Evolutionary conservation across 2,888 invertebrate species (phyloP).

Genomic region (Cantharis flavilabris): DNA sequence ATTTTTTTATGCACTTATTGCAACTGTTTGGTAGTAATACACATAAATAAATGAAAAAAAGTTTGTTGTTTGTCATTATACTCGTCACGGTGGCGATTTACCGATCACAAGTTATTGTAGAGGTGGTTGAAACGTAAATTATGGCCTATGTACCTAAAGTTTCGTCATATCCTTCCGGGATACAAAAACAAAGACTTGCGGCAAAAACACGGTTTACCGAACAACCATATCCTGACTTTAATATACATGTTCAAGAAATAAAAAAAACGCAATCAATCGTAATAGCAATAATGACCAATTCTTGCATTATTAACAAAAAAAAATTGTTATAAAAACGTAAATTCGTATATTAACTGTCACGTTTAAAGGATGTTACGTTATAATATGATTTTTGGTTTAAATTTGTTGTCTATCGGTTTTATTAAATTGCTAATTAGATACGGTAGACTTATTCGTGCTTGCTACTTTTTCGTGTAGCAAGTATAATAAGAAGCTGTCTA

Average conservation of each 20-base stretch:
- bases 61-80: background rate
- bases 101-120: slow-evolving; percentile 17
- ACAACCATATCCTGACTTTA: background rate
- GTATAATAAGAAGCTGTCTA: background rate
- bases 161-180: slow-evolving; percentile 30
- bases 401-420: background rate
- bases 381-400: background rate
- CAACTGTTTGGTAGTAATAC: background rate
- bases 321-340: background rate
- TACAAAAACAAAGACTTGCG: slow-evolving; percentile 22
- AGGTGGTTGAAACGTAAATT: slow-evolving; percentile 24
- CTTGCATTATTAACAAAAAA: background rate
- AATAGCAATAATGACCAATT: background rate
- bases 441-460: background rate
- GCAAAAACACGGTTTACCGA: slow-evolving; percentile 9
- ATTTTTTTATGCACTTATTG: background rate
- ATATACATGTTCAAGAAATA: background rate
- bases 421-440: background rate
- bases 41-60: background rate
- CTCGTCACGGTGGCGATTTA: slow-evolving; percentile 16
- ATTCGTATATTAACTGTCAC: background rate
- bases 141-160: slow-evolving; percentile 24
- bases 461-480: background rate
- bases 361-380: background rate
- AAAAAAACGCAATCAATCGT: background rate